A percentile compares a stretch with the other conserved stretches of the same genome.
These are phyloP conservation scores for Halocynthia roretzi DNA, from an alignment of 23 tunicate species.

Conservation along the genomic window DNA sequence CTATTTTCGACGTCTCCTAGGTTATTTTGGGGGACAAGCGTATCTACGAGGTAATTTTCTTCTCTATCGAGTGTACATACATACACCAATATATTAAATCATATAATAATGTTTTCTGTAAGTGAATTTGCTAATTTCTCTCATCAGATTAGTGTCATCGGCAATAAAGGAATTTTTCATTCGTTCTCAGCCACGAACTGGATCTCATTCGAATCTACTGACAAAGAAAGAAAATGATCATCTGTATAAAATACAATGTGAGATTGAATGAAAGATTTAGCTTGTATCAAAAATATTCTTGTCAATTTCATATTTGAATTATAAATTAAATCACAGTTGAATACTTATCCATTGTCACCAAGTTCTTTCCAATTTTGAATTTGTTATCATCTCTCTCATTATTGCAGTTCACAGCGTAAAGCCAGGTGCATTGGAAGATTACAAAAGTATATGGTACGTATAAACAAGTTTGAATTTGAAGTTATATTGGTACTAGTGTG, in stretches of 20 bases:
- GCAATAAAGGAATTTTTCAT: constrained; percentile 11
- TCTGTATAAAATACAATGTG: constrained; percentile 85
- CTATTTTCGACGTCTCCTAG: too few relatives aligned
- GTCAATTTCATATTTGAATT: too few relatives aligned
- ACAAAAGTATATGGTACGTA: constrained; percentile 66
- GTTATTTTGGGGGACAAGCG: too few relatives aligned
- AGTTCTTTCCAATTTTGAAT: too few relatives aligned
- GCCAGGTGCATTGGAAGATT: constrained; percentile 65
- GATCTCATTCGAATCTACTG: constrained; percentile 70
- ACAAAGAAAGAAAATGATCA: constrained; percentile 86
- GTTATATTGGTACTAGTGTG: background rate
- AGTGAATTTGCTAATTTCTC: too few relatives aligned
- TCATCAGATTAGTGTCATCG: background rate
- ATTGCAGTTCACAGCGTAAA: constrained; percentile 80
- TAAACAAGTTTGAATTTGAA: background rate
- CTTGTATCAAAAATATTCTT: background rate
- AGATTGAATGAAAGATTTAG: constrained; percentile 7
- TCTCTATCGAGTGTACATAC: too few relatives aligned
- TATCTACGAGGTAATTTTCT: too few relatives aligned
- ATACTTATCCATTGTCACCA: too few relatives aligned
- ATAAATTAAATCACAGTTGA: too few relatives aligned
- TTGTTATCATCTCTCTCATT: background rate
- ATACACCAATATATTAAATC: too few relatives aligned
- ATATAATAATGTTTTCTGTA: too few relatives aligned
- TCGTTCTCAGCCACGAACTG: constrained; percentile 43